phyloP scores from a whole-genome alignment of 1,140 invertebrate species.

The Epicauta chinensis region DNA sequence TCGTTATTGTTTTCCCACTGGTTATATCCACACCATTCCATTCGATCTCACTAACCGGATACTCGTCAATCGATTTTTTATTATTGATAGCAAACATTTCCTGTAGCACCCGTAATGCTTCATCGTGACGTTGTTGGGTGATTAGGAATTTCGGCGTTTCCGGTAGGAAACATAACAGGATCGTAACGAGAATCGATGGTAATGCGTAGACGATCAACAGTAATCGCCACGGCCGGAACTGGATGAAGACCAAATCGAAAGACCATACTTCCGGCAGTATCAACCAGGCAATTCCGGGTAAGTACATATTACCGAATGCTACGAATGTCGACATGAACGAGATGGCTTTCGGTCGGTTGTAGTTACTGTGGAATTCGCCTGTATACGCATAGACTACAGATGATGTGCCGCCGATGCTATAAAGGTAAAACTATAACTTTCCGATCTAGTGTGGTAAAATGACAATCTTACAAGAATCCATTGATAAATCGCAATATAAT shows the following conservation, averaged over 20 bases:
- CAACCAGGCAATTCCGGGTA: constrained; percentile 60
- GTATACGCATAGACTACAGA: constrained; percentile 59
- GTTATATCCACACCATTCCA: constrained; percentile 15
- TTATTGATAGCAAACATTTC: constrained; percentile 56
- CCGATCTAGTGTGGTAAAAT: not conserved
- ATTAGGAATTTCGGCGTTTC: constrained; percentile 76
- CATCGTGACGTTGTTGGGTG: constrained; percentile 52
- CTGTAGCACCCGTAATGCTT: constrained; percentile 53
- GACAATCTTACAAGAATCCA: constrained; percentile 56
- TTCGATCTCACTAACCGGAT: constrained; percentile 38
- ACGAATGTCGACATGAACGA: constrained; percentile 60
- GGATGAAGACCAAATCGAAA: constrained; percentile 28
- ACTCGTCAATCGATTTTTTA: constrained; percentile 40
- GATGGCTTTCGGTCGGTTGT: constrained; percentile 41
- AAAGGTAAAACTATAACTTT: too few relatives aligned
- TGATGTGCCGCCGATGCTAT: constrained; percentile 57
- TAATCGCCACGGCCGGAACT: constrained; percentile 55
- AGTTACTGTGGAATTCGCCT: constrained; percentile 57
- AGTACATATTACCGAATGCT: constrained; percentile 56
- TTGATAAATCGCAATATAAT: constrained; percentile 54
- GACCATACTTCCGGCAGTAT: constrained; percentile 50
- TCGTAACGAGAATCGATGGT: constrained; percentile 48
- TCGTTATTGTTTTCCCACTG: constrained; percentile 12
- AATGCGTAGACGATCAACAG: constrained; percentile 51
- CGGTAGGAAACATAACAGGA: too few relatives aligned